A percentile compares a stretch with the other conserved stretches of the same genome.
Conservation (phyloP, 2,888 invertebrate species). For the Drosophila nigricruria region DNA sequence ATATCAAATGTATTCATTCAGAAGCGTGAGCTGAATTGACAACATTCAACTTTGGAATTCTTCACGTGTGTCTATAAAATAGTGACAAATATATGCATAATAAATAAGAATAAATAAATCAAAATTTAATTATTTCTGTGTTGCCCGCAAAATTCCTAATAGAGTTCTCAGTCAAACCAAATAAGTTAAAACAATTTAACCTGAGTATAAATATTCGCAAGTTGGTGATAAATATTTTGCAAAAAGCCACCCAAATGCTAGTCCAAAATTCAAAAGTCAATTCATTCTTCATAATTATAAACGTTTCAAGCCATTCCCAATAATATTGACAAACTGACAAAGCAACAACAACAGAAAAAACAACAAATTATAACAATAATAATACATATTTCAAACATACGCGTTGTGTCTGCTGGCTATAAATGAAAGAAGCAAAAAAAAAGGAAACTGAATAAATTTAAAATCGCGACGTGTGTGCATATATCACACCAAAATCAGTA, state of each 20-base stretch:
- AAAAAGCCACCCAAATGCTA: constrained; percentile 17
- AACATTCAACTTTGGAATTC: neutral
- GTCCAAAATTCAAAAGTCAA: constrained; percentile 36
- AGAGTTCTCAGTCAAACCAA: constrained; percentile 26
- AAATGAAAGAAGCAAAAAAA: constrained; percentile 37
- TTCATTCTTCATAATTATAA: constrained; percentile 51
- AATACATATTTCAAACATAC: constrained; percentile 62
- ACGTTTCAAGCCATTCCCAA: constrained; percentile 51
- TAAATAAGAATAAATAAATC: constrained; percentile 26
- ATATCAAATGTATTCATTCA: constrained; percentile 6
- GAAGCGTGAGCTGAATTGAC: constrained; percentile 32
- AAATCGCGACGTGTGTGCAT: constrained; percentile 68
- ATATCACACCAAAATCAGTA: constrained; percentile 60
- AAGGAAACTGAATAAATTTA: constrained; percentile 74
- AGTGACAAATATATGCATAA: constrained; percentile 32
- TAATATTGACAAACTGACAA: constrained; percentile 13
- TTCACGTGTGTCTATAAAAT: constrained; percentile 15
- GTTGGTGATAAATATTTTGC: constrained; percentile 31
- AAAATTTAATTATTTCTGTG: constrained; percentile 3
- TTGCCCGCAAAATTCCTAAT: constrained; percentile 22
- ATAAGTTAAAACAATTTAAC: constrained; percentile 13
- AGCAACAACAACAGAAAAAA: constrained; percentile 25
- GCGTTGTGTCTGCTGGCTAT: constrained; percentile 45
- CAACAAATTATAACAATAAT: constrained; percentile 45
- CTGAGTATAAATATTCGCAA: constrained; percentile 24